Base-by-base conservation (phyloP, 2,888 invertebrate species). In the Sinohyriopsis cumingii region DNA sequence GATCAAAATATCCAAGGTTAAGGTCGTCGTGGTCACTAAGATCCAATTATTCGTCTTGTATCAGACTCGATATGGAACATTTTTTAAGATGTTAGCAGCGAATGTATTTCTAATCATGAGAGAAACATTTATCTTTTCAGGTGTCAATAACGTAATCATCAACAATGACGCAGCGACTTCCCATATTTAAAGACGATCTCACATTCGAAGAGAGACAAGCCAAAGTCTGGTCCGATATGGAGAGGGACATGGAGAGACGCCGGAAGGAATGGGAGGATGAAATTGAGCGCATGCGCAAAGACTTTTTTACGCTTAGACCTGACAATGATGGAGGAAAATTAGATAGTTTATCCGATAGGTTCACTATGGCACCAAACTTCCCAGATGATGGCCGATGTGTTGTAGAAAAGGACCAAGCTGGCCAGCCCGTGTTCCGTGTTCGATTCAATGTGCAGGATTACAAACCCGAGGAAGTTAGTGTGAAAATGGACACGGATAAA, bases 131-230 rank as follows among this genome's bases (percentile, higher is more conserved):
- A n/a, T 74, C 22, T 57, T 75, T 78, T 65, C 78, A 76, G 76
- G 55, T 55, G 45, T 61, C 65, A 55, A 28, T 25, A 63, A 18
- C 57, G 45, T 72, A 68, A 67, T 56, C 60, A 67, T 68, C 70
- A 67, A 70, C 65, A 25, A 87, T 87, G 86, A 82, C 86, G 45
- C 84, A 85, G 45, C 76, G 85, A 57, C 85, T 89, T 54, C 89
- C 89, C 15, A 87, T 89, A 69, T 83, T 81, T 67, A 86, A 87
- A 69, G 89, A 89, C 76, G 77, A 80, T 56, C 78, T 87, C 54
- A 85, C 83, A 66, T 89, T 89, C 69, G 88, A 88, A 63, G 86
- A 89, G 67, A 75, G 88, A 61, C 88, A 89, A 78, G 80, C 83
- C 63, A 82, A 82, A 75, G 79, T 89, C 64, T 89, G 87, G 85